Evolutionary conservation across 2,113 vertebrate genomes (phyloP), one percentile per base, ranked within the genome.

Genomic region (Puntigrus tetrazona): DNA sequence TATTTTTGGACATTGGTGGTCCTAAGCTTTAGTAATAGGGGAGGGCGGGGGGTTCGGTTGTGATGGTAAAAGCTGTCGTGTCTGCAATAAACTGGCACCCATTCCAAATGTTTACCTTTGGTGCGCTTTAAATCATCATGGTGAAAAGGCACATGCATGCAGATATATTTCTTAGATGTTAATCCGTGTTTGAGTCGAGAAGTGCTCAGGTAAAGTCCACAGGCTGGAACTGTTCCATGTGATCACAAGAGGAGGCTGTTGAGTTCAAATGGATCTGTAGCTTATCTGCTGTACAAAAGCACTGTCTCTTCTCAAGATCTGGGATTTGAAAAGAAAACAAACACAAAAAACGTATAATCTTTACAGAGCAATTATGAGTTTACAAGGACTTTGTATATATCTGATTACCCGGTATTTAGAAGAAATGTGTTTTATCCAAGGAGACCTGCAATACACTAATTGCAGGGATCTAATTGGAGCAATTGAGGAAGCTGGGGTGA

Each of bases 171-270:
- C 38, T 76, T 76, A 52, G 22, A 75, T 75, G 81, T 31, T 65
- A 57, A 76, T 50, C 47, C 38, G 36, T 57, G 29, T 78, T 81
- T 80, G 69, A 57, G 67, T 72, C 3, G 52, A 72, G 77, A 38
- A 45, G 13, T 36, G 72, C 65, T 45, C 74, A 74, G 63, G 50
- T 80, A 47, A 78, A 84, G 34, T 20, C 80, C 31, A 50, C 59
- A 41, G 31, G 59, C 70, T 86, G 87, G 87, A 87, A 34, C 27
- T n/a, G 20, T 41, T 87, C 87, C 85, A 87, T 81, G 76, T 67
- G 78, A 88, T 86, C 80, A 83, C 76, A 75, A 78, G 70, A 83
- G 70, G 70, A 74, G 84, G 84, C 86, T 75, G 67, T 81, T 74
- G 74, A 82, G 85, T 73, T 81, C 36, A n/a, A 65, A 78, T 52